phyloP scores from a whole-genome alignment of 1,140 invertebrate species.

The Spodoptera frugiperda region DNA sequence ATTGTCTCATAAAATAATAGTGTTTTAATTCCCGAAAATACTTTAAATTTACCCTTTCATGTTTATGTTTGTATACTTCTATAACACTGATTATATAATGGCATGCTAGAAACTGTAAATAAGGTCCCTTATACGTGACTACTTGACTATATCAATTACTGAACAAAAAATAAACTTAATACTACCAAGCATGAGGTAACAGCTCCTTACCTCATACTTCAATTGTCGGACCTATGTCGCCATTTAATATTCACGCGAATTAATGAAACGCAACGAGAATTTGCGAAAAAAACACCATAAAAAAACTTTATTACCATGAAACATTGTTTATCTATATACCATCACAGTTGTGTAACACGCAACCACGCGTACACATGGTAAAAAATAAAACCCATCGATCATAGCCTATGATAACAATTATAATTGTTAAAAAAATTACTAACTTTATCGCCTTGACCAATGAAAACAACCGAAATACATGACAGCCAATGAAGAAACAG shows the following conservation, averaged over 20 bases:
- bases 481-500: constrained; percentile 6
- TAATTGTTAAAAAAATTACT: constrained; percentile 51
- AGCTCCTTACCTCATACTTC: constrained; percentile 24
- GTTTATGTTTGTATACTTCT: background rate
- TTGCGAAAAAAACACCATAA: constrained; percentile 55
- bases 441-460: constrained; percentile 5
- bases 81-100: background rate
- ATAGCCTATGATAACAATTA: constrained; percentile 62
- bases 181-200: background rate
- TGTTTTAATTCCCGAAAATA: no score
- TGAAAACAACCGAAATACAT: constrained; percentile 44
- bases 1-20: no score
- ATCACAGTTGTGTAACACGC: constrained; percentile 55
- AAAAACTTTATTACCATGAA: constrained; percentile 54
- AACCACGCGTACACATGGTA: constrained; percentile 54
- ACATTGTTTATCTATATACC: constrained; percentile 60
- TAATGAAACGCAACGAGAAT: constrained; percentile 55
- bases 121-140: constrained; percentile 18
- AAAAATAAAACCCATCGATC: constrained; percentile 62
- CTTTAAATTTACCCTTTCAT: background rate
- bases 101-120: constrained; percentile 12
- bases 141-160: constrained; percentile 37
- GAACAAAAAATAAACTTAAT: constrained; percentile 14
- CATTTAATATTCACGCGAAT: constrained; percentile 40
- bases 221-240: constrained; percentile 18